Base-by-base conservation (phyloP, 92 coral and sea anemone genomes). In the Chrysogorgia sp. region DNA sequence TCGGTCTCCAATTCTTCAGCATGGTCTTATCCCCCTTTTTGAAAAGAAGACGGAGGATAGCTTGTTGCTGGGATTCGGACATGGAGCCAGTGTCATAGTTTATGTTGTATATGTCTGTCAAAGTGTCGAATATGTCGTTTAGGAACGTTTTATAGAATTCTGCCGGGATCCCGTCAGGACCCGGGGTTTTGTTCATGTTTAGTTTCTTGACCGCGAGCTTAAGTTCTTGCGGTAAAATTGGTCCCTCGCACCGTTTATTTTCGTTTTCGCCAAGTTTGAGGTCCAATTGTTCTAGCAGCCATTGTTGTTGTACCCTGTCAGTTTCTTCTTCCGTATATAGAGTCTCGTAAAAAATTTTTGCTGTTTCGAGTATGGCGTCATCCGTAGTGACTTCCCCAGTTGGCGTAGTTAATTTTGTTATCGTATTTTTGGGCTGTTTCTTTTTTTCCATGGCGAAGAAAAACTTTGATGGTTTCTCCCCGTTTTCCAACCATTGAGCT, bases 401-500 rank as follows among this genome's bases (percentile, higher is more conserved):
- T 10, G 19, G 7, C 2, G 69, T 1, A 1, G 33, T 34, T n/a
- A 14, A 14, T n/a, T 63, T 29, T 3, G 41, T 29, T 10, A 29
- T 33, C 6, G 45, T 14, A 21, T 10, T 25, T 34, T 0, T 19
- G 0, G 0, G 5, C 15, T 63, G 41, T 1, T 29, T 33, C 17
- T 30, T 30, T 41, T 31, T 41, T 48, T 78, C 83, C 5, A 63
- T 21, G 1, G 58, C 26, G 47, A 78, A 40, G 24, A 78, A 78
- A 21, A 45, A 78, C 6, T 37, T 19, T 1, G 83, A 60, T 7
- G 83, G 71, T 8, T 56, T 63, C 23, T 64, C 83, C 28, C 63
- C 75, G 21, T 63, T 19, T 47, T 78, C 83, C 0, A 45, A 20
- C 83, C 83, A 78, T 0, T 29, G 30, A 0, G 75, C 74, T 24